phyloP scores from a whole-genome alignment of 2,797 vertebrate genomes.

The Paratrypauchen microcephalus region DNA sequence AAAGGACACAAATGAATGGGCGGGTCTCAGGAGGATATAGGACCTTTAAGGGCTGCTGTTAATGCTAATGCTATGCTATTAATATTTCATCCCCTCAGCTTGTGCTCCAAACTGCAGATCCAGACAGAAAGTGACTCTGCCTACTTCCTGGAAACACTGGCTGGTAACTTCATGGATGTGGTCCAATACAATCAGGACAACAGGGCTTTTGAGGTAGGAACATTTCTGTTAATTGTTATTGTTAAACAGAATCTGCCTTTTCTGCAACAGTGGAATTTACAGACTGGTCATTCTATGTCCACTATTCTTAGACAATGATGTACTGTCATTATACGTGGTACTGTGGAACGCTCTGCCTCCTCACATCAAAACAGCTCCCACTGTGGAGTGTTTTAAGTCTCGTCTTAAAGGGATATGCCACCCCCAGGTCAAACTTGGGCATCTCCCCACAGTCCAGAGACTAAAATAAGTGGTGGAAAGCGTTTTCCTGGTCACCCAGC shows the following conservation, averaged over 20 bases:
- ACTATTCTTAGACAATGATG: neutral
- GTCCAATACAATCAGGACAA: slow-evolving; percentile 78
- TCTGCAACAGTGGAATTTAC: neutral
- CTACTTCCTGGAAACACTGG: slow-evolving; percentile 76
- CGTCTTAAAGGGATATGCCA: too few relatives aligned
- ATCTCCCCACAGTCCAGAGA: too few relatives aligned
- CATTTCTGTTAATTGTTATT: slow-evolving; percentile 4
- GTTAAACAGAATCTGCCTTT: neutral
- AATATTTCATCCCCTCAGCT: slow-evolving; percentile 42
- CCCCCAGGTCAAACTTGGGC: too few relatives aligned
- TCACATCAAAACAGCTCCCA: too few relatives aligned
- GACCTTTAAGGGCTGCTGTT: neutral
- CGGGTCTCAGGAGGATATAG: too few relatives aligned
- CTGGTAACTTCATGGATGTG: slow-evolving; percentile 73
- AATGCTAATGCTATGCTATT: neutral
- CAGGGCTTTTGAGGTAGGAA: slow-evolving; percentile 72
- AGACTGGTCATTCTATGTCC: neutral
- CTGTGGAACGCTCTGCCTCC: too few relatives aligned
- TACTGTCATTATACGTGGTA: neutral
- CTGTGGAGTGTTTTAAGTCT: too few relatives aligned
- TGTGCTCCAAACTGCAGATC: slow-evolving; percentile 76
- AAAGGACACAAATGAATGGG: too few relatives aligned
- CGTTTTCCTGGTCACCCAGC: too few relatives aligned
- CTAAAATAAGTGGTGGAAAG: too few relatives aligned
- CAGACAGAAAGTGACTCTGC: slow-evolving; percentile 71